phyloP scores from a whole-genome alignment of 2,888 invertebrate genomes.

The Blastobasis lacticolella region DNA sequence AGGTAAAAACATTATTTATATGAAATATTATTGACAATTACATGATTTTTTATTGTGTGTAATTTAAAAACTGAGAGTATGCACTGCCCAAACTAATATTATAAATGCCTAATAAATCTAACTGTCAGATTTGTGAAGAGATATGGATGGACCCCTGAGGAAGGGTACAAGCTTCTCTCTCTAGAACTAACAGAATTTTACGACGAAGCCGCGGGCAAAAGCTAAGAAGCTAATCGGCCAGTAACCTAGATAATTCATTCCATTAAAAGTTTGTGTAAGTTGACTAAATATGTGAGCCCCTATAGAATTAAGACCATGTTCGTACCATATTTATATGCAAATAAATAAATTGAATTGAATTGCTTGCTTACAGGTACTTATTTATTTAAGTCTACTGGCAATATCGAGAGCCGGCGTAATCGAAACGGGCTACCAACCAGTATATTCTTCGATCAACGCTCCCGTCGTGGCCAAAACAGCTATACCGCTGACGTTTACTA shows the following conservation, averaged over 20 bases:
- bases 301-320: no score
- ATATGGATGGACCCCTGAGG: no score
- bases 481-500: conserved; percentile 12
- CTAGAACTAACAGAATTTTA: not conserved
- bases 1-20: conserved; percentile 22
- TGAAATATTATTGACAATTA: not conserved
- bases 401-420: conserved; percentile 23
- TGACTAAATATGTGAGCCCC: no score
- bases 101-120: not conserved
- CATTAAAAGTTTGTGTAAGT: not conserved
- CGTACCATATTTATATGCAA: no score
- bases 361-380: conserved; percentile 27
- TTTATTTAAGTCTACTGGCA: conserved; percentile 23
- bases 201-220: not conserved
- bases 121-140: not conserved
- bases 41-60: not conserved
- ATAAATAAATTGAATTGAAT: not conserved
- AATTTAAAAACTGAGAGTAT: not conserved
- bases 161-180: not conserved
- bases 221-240: not conserved
- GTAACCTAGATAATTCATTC: not conserved
- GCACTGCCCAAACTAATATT: not conserved
- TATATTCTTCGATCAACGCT: conserved; percentile 19
- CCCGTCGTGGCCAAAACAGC: conserved; percentile 9
- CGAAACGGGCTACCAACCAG: conserved; percentile 19